These are phyloP conservation scores for Centroberyx gerrardi DNA, from an alignment of 2,797 vertebrate species.

Conservation along the genomic window DNA sequence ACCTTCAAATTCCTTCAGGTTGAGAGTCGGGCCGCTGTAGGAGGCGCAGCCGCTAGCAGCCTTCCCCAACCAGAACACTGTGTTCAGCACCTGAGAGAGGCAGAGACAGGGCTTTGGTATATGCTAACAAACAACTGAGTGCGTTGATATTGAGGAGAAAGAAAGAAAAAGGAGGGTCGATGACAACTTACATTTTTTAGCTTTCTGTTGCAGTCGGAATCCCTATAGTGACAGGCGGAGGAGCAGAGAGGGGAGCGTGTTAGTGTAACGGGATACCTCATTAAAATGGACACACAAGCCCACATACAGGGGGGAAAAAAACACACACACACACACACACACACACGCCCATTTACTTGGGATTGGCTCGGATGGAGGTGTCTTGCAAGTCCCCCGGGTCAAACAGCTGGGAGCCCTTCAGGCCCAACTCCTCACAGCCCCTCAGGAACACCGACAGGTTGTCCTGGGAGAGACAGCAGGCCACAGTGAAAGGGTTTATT, in stretches of 20 bases:
- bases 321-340: background rate
- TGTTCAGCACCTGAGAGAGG: constrained; percentile 92
- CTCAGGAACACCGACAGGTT: constrained; percentile 96
- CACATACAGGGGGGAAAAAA: constrained; percentile 2
- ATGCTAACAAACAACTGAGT: constrained; percentile 7
- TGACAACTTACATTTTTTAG: constrained; percentile 94
- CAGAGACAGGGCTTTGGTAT: background rate
- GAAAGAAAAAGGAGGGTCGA: background rate
- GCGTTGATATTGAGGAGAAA: background rate
- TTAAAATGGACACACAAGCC: background rate
- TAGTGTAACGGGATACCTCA: constrained; percentile 12
- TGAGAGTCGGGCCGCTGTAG: constrained; percentile 91
- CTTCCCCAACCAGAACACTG: constrained; percentile 98
- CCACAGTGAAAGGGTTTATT: constrained; percentile 29
- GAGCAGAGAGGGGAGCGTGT: constrained; percentile 15
- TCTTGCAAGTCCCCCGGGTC: constrained; percentile 98
- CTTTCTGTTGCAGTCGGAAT: constrained; percentile 92
- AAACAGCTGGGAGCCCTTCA: constrained; percentile 97
- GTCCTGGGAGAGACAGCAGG: constrained; percentile 85
- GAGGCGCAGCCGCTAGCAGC: constrained; percentile 89
- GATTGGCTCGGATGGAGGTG: constrained; percentile 90
- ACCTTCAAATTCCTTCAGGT: constrained; percentile 97
- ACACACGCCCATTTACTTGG: constrained; percentile 87
- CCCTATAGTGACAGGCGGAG: constrained; percentile 78
- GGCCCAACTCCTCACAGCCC: constrained; percentile 96